Percentiles rank a stretch among this genome's conserved stretches.
These are phyloP conservation scores for Gymnorhina tibicen DNA, from an alignment of 2,113 vertebrate genomes.

Conservation along the genomic window DNA sequence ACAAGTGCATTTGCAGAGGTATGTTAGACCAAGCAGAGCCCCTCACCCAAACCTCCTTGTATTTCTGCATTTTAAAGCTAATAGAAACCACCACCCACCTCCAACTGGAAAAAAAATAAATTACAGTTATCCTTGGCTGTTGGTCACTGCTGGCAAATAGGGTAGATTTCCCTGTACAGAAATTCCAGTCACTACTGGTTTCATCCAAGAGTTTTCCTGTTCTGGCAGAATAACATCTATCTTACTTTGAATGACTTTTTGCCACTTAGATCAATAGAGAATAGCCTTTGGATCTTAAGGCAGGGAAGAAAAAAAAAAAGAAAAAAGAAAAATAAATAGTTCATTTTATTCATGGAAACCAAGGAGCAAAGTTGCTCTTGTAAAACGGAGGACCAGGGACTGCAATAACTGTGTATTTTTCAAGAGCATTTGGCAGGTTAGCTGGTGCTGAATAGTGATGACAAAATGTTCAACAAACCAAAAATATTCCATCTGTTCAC, in stretches of 20 bases:
- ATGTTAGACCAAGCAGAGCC: background rate
- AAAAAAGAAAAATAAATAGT: background rate
- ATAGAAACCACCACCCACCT: background rate
- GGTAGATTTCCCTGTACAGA: background rate
- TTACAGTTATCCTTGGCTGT: background rate
- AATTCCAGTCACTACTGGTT: background rate
- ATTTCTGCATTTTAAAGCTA: background rate
- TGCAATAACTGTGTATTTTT: constrained; percentile 18
- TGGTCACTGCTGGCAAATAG: background rate
- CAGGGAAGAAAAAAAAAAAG: background rate
- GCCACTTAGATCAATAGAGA: background rate
- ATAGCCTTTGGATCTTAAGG: background rate
- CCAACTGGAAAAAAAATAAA: background rate
- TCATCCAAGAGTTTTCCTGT: background rate
- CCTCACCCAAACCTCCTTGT: background rate
- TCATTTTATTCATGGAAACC: background rate
- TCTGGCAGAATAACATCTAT: background rate
- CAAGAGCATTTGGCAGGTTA: constrained; percentile 57
- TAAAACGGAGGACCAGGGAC: background rate
- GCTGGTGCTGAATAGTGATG: constrained; percentile 46
- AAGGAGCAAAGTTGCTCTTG: background rate
- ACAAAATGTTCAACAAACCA: constrained; percentile 64
- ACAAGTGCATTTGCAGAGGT: background rate
- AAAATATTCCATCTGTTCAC: constrained; percentile 56
- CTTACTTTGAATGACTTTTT: background rate